Base-by-base conservation (phyloP, 2,113 vertebrate species). In the Chrysemys picta region DNA sequence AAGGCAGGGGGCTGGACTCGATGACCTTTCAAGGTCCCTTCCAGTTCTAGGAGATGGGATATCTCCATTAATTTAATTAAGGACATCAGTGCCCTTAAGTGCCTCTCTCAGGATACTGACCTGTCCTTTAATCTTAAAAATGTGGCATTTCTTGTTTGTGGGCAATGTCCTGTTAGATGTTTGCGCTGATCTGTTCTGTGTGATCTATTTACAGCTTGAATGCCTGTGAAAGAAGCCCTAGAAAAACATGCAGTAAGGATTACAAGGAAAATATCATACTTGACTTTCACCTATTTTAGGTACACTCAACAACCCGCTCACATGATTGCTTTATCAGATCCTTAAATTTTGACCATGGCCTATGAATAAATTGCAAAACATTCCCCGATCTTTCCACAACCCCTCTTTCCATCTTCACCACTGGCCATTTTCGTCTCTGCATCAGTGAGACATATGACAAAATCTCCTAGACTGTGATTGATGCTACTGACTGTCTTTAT, bases 61-160 rank as follows among this genome's bases (percentile, higher is more conserved):
- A 42, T 42, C 38, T 42, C 38, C 38, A 42, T 42, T 42, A 42
- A 42, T 42, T 42, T 42, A 16, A 53, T 92, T 82, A n/a, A 38
- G 75, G 52, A 8, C 2, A 0, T 82, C 88, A 62, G 10, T 84
- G 52, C 53, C 49, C 62, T 82, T 82, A 88, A 0, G 0, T 91
- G 81, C 8, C 53, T 45, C 29, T 84, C 94, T 72, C 87, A 65
- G 85, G 95, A 82, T 62, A 87, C 10, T 85, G 79, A 81, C 69
- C 50, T 76, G 7, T 84, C 82, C 56, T 84, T 22, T 89, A 59
- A 95, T 88, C 47, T 93, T 88, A 91, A 90, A 89, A 88, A 47
- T 24, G 87, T 80, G 2, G 11, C 80, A 84, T 86, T 80, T 87
- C 52, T 53, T 53, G 52, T 53, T 17, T 52, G 50, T 52, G 50